Conservation (phyloP, 2,797 vertebrate genomes). For the Acanthornis magna region DNA sequence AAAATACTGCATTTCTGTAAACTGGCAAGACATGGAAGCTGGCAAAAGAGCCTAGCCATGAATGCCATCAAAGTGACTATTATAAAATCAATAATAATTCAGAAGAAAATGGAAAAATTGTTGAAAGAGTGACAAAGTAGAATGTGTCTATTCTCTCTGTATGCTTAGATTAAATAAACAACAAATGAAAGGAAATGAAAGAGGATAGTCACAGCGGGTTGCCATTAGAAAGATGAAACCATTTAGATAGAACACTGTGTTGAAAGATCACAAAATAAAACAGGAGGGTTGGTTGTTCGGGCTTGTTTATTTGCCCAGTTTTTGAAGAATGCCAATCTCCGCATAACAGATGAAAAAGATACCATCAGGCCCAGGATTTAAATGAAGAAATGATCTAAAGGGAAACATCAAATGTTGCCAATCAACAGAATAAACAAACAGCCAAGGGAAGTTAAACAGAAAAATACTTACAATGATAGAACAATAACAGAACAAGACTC, state of each 20-base stretch:
- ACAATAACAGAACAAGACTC: not conserved
- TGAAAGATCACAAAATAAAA: constrained; percentile 2
- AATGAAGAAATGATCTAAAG: not conserved
- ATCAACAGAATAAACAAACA: not conserved
- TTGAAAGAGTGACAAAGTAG: not conserved
- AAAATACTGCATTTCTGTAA: not conserved
- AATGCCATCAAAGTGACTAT: constrained; percentile 12
- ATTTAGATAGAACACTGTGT: not conserved
- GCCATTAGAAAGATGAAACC: not conserved
- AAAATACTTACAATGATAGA: not conserved
- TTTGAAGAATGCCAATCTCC: not conserved
- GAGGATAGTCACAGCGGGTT: not conserved
- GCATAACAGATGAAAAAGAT: not conserved
- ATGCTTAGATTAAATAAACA: constrained; percentile 24
- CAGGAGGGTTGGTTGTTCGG: not conserved
- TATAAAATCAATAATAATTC: constrained; percentile 37
- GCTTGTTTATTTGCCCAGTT: not conserved
- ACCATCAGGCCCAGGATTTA: not conserved
- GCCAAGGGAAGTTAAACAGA: not conserved
- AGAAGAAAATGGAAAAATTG: not conserved
- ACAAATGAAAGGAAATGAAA: constrained; percentile 33
- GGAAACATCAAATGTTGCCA: not conserved
- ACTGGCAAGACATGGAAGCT: not conserved
- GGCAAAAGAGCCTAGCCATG: not conserved
- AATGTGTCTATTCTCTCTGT: not conserved